A percentile compares a stretch with the other conserved stretches of the same genome.
Conservation (phyloP, 2,888 invertebrate genomes). For the Fissipunctia ypsillon region DNA sequence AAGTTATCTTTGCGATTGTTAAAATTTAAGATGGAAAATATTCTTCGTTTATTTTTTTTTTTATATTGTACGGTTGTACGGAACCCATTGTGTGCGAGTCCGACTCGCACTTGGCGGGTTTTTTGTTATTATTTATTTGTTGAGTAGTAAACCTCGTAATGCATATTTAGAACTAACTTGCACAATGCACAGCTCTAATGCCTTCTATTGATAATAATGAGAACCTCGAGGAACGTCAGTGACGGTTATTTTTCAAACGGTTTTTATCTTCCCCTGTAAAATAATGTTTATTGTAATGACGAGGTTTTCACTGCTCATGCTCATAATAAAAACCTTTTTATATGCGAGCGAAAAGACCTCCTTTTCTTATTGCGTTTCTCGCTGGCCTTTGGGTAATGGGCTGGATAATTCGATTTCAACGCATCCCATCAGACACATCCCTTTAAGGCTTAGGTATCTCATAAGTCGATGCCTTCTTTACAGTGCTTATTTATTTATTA, state of each 20-base stretch:
- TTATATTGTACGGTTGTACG: no score
- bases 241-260: not conserved
- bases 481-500: not conserved
- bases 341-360: not conserved
- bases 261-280: not conserved
- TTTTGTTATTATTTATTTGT: not conserved
- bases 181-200: not conserved
- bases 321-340: not conserved
- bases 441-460: no score
- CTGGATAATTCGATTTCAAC: not conserved
- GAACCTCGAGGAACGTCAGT: no score
- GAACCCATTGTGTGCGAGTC: no score
- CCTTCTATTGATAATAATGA: not conserved
- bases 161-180: not conserved
- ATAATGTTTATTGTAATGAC: no score
- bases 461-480: not conserved
- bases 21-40: no score
- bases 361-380: not conserved
- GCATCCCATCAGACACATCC: not conserved
- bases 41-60: no score
- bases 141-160: not conserved
- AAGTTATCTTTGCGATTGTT: no score
- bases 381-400: not conserved
- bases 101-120: no score
- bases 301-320: not conserved